These are phyloP conservation scores for Phrynosoma platyrhinos DNA, from an alignment of 2,113 vertebrate species.

Conservation along the genomic window DNA sequence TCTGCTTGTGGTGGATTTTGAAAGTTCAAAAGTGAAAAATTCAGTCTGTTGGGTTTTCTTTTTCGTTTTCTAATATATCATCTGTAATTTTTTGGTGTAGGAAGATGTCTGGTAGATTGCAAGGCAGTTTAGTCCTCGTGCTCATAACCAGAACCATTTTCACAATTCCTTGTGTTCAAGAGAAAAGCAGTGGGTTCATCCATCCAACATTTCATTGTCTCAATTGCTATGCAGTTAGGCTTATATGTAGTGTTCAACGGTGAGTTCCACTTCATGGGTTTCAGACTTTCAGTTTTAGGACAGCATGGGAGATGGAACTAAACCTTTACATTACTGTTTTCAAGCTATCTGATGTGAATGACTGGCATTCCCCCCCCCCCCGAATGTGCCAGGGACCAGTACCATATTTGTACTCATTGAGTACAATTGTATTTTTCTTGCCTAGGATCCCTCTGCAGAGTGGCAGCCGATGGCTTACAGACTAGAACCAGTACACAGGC, in stretches of 20 bases:
- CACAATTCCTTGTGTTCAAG: constrained; percentile 51
- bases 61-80: constrained; percentile 75
- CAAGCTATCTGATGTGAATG: too few relatives aligned
- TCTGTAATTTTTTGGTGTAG: constrained; percentile 72
- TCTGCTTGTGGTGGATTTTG: neutral
- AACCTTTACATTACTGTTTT: neutral
- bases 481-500: too few relatives aligned
- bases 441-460: too few relatives aligned
- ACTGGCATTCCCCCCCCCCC: too few relatives aligned
- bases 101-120: constrained; percentile 56
- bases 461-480: too few relatives aligned
- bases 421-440: too few relatives aligned
- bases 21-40: neutral
- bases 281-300: constrained; percentile 39
- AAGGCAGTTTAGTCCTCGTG: constrained; percentile 50
- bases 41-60: neutral
- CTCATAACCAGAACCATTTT: constrained; percentile 48
- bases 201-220: constrained; percentile 58
- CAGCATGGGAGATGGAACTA: neutral
- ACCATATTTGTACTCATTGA: too few relatives aligned
- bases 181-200: constrained; percentile 45
- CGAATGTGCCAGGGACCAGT: too few relatives aligned
- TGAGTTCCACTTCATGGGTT: constrained; percentile 19
- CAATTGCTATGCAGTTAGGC: constrained; percentile 59
- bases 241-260: constrained; percentile 51